Conservation (phyloP, 2,888 invertebrate species). For the Calameuta idolon region DNA sequence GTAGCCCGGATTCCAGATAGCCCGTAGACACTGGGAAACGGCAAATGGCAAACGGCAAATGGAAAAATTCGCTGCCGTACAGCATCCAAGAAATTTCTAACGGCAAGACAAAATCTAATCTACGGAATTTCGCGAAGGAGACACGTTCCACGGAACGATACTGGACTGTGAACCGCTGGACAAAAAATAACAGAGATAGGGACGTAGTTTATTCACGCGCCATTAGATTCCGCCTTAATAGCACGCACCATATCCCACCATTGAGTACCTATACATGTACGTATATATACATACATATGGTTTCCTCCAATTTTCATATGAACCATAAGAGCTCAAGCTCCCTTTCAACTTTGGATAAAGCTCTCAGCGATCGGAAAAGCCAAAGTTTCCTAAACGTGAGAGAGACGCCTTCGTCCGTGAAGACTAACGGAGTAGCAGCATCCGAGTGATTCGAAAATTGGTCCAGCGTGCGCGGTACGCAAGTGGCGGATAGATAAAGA, state of each 20-base stretch:
- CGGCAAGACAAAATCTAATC: neutral
- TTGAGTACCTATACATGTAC: neutral
- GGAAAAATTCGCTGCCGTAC: neutral
- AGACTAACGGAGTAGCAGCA: no score
- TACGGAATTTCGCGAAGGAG: neutral
- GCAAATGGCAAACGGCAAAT: neutral
- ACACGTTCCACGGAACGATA: conserved; percentile 23
- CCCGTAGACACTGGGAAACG: neutral
- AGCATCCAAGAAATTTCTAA: neutral
- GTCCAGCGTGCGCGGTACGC: neutral
- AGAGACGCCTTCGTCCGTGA: no score
- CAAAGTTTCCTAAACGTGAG: neutral
- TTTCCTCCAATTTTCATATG: neutral
- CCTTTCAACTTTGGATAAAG: neutral
- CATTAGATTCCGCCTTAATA: conserved; percentile 40
- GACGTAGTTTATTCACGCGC: conserved; percentile 43
- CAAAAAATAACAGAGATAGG: conserved; percentile 28
- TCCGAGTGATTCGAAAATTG: neutral
- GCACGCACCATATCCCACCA: conserved; percentile 11
- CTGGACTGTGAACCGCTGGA: conserved; percentile 5
- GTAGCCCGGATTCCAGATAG: neutral
- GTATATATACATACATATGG: no score
- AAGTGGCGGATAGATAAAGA: neutral
- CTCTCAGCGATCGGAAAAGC: neutral
- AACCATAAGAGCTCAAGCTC: neutral